Evolutionary conservation across 2,888 invertebrate species (phyloP).

Genomic region (Spicauda simplicius): DNA sequence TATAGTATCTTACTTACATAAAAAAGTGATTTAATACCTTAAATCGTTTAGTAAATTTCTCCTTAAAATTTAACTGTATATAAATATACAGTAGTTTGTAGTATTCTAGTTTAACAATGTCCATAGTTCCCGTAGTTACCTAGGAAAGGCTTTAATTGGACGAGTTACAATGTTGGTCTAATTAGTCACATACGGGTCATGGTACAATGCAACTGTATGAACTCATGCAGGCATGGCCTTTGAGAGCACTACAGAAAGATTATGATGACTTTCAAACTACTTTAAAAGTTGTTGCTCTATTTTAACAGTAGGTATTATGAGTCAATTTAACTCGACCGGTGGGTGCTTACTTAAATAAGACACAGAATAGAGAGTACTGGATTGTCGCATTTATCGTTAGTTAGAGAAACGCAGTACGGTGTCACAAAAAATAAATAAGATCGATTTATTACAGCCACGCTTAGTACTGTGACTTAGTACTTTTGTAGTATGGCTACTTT

Average conservation of each 20-base stretch:
- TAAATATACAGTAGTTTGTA: background rate
- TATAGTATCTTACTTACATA: too few relatives aligned
- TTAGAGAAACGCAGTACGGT: too few relatives aligned
- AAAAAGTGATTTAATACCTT: too few relatives aligned
- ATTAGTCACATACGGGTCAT: slow-evolving; percentile 16
- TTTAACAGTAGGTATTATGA: background rate
- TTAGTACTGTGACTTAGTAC: too few relatives aligned
- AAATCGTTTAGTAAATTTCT: too few relatives aligned
- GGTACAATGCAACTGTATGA: slow-evolving; percentile 13
- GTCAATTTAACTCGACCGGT: background rate
- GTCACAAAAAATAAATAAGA: too few relatives aligned
- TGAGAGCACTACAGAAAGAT: slow-evolving; percentile 18
- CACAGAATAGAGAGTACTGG: background rate
- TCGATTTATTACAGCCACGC: too few relatives aligned
- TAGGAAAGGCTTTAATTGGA: slow-evolving; percentile 20
- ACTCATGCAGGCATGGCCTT: slow-evolving; percentile 8
- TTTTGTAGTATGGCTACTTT: too few relatives aligned
- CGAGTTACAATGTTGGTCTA: slow-evolving; percentile 15
- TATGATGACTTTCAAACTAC: slow-evolving; percentile 25
- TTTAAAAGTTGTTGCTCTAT: slow-evolving; percentile 10
- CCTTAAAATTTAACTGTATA: too few relatives aligned
- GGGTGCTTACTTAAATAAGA: background rate
- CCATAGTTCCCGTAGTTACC: background rate
- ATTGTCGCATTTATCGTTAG: too few relatives aligned
- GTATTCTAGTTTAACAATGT: background rate